Percentiles rank a stretch among this genome's conserved stretches.
Conservation (phyloP, 2,888 invertebrate genomes). For the Folsomia manolachei region DNA sequence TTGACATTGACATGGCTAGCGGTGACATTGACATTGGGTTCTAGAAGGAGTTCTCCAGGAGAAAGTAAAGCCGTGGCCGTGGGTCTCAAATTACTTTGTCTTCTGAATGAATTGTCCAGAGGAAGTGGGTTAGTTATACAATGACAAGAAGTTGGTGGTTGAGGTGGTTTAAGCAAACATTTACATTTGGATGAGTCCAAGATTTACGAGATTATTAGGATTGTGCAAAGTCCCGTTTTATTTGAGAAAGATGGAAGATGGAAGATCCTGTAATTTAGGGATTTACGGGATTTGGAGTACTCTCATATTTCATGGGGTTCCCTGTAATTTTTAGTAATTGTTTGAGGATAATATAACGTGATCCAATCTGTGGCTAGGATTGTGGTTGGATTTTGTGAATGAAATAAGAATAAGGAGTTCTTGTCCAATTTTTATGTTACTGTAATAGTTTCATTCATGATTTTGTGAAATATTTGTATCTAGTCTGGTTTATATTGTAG, state of each 20-base stretch:
- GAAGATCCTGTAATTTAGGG: neutral
- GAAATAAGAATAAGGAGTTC: constrained; percentile 17
- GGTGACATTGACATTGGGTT: neutral
- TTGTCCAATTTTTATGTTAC: too few relatives aligned
- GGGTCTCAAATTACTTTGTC: neutral
- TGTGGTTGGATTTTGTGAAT: neutral
- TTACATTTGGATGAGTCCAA: neutral
- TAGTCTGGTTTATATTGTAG: too few relatives aligned
- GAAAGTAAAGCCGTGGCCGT: neutral
- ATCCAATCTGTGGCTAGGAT: neutral
- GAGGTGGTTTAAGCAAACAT: neutral
- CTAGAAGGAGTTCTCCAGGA: neutral
- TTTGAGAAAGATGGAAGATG: too few relatives aligned
- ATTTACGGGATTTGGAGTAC: neutral
- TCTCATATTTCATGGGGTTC: neutral
- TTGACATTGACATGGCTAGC: too few relatives aligned
- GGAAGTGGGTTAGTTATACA: too few relatives aligned
- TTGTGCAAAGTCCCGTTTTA: neutral
- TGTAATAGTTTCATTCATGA: too few relatives aligned
- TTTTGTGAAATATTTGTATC: too few relatives aligned
- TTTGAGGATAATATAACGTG: neutral
- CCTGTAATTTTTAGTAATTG: neutral
- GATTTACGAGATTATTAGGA: neutral
- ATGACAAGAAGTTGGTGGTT: neutral
- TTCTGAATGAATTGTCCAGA: neutral